phyloP scores from a whole-genome alignment of 2,888 invertebrate genomes.

The Pachydiplax longipennis region DNA sequence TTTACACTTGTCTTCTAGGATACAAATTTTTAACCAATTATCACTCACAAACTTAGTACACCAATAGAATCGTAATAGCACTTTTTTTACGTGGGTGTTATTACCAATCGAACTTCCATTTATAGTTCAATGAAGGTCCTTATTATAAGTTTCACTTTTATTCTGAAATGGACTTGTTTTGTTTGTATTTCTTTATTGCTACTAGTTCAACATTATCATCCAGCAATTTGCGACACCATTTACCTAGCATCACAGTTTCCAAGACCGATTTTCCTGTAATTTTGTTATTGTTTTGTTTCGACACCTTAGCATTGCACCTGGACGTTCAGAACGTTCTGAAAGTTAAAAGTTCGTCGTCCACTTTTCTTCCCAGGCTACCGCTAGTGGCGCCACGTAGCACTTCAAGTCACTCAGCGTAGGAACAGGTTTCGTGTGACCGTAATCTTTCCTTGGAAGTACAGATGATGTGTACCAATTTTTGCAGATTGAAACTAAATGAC shows the following conservation, averaged over 20 bases:
- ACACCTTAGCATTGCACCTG: constrained; percentile 1
- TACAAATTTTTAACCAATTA: not conserved
- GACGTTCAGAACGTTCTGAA: not conserved
- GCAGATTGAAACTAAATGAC: not conserved
- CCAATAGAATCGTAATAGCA: not conserved
- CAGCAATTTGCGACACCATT: not conserved
- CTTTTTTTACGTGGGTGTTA: constrained; percentile 37
- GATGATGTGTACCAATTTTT: constrained; percentile 1
- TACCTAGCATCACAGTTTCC: not conserved
- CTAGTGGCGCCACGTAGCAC: constrained; percentile 18
- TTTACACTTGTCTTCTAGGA: not conserved
- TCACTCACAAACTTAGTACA: constrained; percentile 16
- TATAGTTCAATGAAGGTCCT: constrained; percentile 27
- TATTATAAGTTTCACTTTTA: constrained; percentile 3
- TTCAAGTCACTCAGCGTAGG: not conserved
- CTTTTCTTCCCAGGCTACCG: constrained; percentile 14
- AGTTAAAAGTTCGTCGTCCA: not conserved
- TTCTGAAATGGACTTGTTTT: not conserved
- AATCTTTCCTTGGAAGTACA: constrained; percentile 14
- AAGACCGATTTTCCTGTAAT: constrained; percentile 1
- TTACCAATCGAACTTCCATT: constrained; percentile 8
- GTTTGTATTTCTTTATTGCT: not conserved
- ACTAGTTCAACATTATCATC: not conserved
- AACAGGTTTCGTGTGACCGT: constrained; percentile 43
- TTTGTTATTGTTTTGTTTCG: constrained; percentile 42